Base-by-base conservation (phyloP, 2,888 invertebrate species). In the Thera britannica region DNA sequence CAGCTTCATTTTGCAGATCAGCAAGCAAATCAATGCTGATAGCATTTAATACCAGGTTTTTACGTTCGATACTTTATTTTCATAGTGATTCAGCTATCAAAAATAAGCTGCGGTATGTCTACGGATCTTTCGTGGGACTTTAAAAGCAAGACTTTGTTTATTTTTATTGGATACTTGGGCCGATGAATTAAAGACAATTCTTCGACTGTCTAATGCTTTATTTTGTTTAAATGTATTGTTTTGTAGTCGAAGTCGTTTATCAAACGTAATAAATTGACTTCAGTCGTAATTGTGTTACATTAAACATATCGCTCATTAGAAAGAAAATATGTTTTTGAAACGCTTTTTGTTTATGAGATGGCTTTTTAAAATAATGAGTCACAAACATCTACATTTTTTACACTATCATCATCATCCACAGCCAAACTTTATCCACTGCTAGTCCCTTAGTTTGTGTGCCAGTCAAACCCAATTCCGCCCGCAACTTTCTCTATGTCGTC, bases 151-250 rank as follows among this genome's bases (percentile, higher is more conserved):
- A 74, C 70, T 73, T 71, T 35, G 51, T 70, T 73, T 74, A 70
- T 79, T 79, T 75, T 77, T 72, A 76, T 74, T 76, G 64, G 72
- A 73, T 56, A 60, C 67, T 65, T 64, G 72, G 72, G 58, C 71
- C 72, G 68, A 75, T 71, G 79, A 78, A 75, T 75, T 75, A 75
- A 75, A 73, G 68, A 72, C 71, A 67, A 58, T 72, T 73, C 71
- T 67, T 68, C 49, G 63, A 52, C 63, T 60, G 66, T 66, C 66
- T 67, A 63, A 66, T 67, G 69, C 62, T 70, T 70, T 70, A 62
- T 69, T 66, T 66, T 62, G 60, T 65, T 65, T 36, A 63, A 66
- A 70, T 55, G 63, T 66, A 70, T 64, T 66, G 66, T 66, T 70
- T 66, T 49, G 57, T 60, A 56, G 62, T 59, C 59, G 44, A 36